Evolutionary conservation across 1,140 invertebrate species (phyloP).

Genomic region (Macrotrachela quadricornifera): DNA sequence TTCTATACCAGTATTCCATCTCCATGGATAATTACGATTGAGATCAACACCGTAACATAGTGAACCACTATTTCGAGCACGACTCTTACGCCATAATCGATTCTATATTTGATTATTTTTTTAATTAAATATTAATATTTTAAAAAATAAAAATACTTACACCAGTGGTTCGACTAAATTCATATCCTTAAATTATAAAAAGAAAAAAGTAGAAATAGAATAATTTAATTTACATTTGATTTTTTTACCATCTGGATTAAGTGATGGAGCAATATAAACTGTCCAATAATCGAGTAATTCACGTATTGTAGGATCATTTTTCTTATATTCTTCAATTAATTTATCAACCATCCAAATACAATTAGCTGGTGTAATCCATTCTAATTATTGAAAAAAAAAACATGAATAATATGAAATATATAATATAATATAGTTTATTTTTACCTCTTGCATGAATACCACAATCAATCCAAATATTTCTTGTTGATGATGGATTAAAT

Average conservation of each 20-base stretch:
- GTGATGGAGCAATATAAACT: slow-evolving; percentile 3
- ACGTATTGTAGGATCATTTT: neutral
- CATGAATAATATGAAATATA: too few species aligned
- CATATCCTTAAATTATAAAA: neutral
- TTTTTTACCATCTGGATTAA: slow-evolving; percentile 9
- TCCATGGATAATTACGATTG: slow-evolving; percentile 5
- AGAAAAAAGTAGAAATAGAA: neutral
- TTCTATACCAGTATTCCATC: neutral
- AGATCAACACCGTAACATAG: slow-evolving; percentile 6
- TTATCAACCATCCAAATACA: slow-evolving; percentile 3
- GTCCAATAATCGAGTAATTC: slow-evolving; percentile 3
- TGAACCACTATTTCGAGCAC: neutral
- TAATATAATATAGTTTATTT: too few species aligned
- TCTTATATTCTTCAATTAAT: neutral
- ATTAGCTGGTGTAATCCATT: slow-evolving; percentile 24
- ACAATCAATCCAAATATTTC: slow-evolving; percentile 7
- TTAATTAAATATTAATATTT: neutral
- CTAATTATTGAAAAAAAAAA: slow-evolving; percentile 9
- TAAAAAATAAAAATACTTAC: neutral
- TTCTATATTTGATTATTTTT: neutral
- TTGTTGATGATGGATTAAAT: neutral
- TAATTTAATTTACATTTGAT: neutral
- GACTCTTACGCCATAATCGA: slow-evolving; percentile 12
- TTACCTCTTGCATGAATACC: slow-evolving; percentile 1
- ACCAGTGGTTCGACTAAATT: slow-evolving; percentile 1